phyloP scores from a whole-genome alignment of 64 coral and sea anemone genomes.

The Trachythela sp. region DNA sequence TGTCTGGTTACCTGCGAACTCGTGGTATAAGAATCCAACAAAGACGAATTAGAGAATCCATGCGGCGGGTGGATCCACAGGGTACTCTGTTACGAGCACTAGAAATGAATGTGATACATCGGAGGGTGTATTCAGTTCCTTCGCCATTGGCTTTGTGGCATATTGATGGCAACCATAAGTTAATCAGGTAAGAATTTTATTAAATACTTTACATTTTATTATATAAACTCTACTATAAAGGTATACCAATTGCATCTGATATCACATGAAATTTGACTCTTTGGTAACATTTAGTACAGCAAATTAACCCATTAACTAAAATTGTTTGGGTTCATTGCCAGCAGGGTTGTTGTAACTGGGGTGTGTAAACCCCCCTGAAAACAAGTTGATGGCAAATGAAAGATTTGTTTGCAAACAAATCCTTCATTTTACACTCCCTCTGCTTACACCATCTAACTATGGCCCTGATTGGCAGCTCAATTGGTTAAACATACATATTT shows the following conservation, averaged over 20 bases:
- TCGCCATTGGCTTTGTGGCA: slow-evolving; percentile 25
- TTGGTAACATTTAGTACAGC: background rate
- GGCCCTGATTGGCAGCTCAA: background rate
- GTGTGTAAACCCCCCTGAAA: too few relatives aligned
- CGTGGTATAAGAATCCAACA: background rate
- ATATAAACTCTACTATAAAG: background rate
- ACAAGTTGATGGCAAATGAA: too few relatives aligned
- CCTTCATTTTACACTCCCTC: too few relatives aligned
- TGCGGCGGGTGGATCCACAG: slow-evolving; percentile 15
- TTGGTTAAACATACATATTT: background rate
- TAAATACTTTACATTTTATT: background rate
- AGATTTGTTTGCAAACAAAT: too few relatives aligned
- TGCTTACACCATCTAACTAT: background rate
- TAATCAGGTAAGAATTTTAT: slow-evolving; percentile 16
- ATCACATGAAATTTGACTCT: background rate
- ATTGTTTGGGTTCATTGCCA: too few relatives aligned
- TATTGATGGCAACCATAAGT: slow-evolving; percentile 21
- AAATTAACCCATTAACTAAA: background rate
- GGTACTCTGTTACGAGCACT: slow-evolving; percentile 2
- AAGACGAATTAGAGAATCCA: background rate
- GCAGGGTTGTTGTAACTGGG: too few relatives aligned
- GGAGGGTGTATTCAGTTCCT: slow-evolving; percentile 14
- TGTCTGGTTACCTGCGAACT: background rate
- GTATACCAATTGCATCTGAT: background rate
- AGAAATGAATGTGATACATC: slow-evolving; percentile 20